phyloP scores from a whole-genome alignment of 2,888 invertebrate genomes.

The Muscina levida region DNA sequence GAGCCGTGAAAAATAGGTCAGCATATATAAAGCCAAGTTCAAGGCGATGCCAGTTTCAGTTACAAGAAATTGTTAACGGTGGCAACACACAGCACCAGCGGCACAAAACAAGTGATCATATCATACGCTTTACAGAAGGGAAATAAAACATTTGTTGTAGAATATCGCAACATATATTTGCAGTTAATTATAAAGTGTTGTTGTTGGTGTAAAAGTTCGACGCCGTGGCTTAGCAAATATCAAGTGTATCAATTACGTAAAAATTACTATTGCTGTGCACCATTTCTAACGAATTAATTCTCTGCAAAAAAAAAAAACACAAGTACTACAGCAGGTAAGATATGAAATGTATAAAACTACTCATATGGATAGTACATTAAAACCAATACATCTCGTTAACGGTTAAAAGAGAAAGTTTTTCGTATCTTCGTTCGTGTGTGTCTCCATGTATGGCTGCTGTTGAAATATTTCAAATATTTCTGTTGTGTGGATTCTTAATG shows the following conservation, averaged over 20 bases:
- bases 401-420: constrained; percentile 64
- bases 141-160: not conserved
- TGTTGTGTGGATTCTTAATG: constrained; percentile 40
- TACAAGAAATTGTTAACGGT: constrained; percentile 73
- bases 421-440: not conserved
- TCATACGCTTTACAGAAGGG: constrained; percentile 14
- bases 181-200: constrained; percentile 35
- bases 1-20: constrained; percentile 85
- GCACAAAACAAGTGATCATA: not conserved
- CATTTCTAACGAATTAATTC: no score
- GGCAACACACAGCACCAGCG: constrained; percentile 43
- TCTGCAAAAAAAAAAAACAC: no score
- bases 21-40: constrained; percentile 91
- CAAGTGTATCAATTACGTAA: constrained; percentile 40
- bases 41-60: constrained; percentile 86
- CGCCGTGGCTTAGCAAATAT: constrained; percentile 36
- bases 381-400: constrained; percentile 45
- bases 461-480: constrained; percentile 39
- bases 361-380: constrained; percentile 6
- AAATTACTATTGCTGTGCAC: no score
- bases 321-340: constrained; percentile 62
- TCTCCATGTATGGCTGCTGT: not conserved
- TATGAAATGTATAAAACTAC: constrained; percentile 1
- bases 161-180: constrained; percentile 11
- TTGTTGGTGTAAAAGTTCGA: constrained; percentile 17